These are phyloP conservation scores for Pristionchus japonicus DNA, from an alignment of 2,888 invertebrate genomes.

Conservation along the genomic window DNA sequence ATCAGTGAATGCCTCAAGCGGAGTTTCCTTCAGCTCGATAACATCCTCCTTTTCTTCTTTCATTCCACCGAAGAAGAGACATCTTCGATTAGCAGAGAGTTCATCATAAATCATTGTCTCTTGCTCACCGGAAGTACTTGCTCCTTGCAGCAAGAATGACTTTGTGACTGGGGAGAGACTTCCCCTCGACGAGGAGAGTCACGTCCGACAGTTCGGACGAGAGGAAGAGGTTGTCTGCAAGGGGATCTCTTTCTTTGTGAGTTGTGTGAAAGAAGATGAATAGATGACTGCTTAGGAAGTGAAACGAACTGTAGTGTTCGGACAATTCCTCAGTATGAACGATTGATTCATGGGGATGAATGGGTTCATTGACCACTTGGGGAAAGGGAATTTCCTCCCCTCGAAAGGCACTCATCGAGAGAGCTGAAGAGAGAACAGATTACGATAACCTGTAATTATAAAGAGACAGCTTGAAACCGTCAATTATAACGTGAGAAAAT, in stretches of 20 bases:
- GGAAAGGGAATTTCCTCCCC: slow-evolving; percentile 1
- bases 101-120: slow-evolving; percentile 1
- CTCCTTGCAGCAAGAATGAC: slow-evolving; percentile 94
- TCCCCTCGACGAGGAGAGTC: slow-evolving; percentile 86
- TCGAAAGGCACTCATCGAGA: slow-evolving; percentile 39
- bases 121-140: slow-evolving; percentile 89
- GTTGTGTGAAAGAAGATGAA: no score
- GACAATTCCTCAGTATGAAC: slow-evolving; percentile 15
- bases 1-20: slow-evolving; percentile 57
- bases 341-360: slow-evolving; percentile 39
- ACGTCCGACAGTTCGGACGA: slow-evolving; percentile 32
- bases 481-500: not conserved
- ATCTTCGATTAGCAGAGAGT: slow-evolving; percentile 76
- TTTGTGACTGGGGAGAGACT: slow-evolving; percentile 83
- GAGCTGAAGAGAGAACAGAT: no score
- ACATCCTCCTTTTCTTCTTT: slow-evolving; percentile 83
- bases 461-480: no score
- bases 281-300: no score
- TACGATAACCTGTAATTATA: no score
- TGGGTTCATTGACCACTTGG: not conserved
- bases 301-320: slow-evolving; percentile 20
- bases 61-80: slow-evolving; percentile 81
- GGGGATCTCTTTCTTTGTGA: no score
- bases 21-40: slow-evolving; percentile 75
- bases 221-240: not conserved